Percentiles rank a stretch among this genome's conserved stretches.
phyloP scores from a whole-genome alignment of 2,888 invertebrate species.

The Zele albiditarsus region DNA sequence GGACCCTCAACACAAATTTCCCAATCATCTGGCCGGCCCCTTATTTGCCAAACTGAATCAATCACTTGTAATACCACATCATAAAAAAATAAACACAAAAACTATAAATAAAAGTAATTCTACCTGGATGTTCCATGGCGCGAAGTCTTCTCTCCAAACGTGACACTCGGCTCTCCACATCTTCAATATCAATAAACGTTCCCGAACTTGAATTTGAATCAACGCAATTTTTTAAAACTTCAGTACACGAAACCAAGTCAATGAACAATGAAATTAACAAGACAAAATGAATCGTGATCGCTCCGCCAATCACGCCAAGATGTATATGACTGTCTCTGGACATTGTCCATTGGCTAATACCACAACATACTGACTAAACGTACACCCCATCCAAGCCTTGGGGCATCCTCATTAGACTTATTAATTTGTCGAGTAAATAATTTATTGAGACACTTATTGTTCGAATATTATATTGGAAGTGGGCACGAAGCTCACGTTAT shows the following conservation, averaged over 20 bases:
- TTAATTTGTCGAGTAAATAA: constrained; percentile 34
- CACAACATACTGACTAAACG: constrained; percentile 40
- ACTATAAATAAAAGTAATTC: constrained; percentile 52
- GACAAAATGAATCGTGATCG: constrained; percentile 36
- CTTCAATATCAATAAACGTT: constrained; percentile 52
- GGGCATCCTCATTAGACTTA: constrained; percentile 46
- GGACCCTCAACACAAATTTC: constrained; percentile 78
- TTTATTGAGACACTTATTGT: constrained; percentile 33
- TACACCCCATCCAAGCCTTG: constrained; percentile 26
- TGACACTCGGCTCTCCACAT: constrained; percentile 63
- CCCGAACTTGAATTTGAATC: constrained; percentile 34
- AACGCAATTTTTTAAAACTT: constrained; percentile 48
- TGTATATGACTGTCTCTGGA: constrained; percentile 18
- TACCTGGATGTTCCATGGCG: constrained; percentile 83
- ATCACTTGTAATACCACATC: constrained; percentile 15
- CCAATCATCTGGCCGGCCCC: constrained; percentile 76
- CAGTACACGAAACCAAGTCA: constrained; percentile 44
- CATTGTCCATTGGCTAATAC: constrained; percentile 42
- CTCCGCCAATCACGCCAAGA: not conserved
- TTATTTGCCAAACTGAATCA: constrained; percentile 79
- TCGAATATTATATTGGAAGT: not conserved
- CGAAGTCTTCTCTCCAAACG: constrained; percentile 78
- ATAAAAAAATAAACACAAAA: constrained; percentile 10
- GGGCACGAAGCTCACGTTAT: not conserved
- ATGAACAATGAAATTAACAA: constrained; percentile 33